phyloP scores from a whole-genome alignment of 37 sponge, comb jelly and placozoan genomes.

The Halisarca cf. caerulea region DNA sequence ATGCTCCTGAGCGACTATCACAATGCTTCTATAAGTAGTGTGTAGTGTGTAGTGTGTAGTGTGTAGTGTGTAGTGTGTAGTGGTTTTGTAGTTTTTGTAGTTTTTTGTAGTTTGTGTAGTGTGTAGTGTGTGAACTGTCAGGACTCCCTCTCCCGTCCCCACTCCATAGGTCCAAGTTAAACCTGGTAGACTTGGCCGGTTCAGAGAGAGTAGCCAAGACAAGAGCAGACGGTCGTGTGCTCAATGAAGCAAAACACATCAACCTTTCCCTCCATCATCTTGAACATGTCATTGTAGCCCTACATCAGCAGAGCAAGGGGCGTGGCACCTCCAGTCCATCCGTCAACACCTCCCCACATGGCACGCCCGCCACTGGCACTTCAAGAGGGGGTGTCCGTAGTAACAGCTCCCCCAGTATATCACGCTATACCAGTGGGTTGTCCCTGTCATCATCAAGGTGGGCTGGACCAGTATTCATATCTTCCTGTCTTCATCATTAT shows the following conservation, averaged over 20 bases:
- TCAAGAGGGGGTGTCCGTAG: not conserved
- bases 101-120: no score
- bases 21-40: no score
- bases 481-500: not conserved
- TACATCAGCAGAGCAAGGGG: conserved; percentile 62
- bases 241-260: conserved; percentile 87
- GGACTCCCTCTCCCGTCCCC: not conserved
- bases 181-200: conserved; percentile 91
- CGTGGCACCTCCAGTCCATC: not conserved
- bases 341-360: not conserved
- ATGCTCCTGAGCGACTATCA: no score
- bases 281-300: conserved; percentile 86
- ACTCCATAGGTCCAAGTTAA: conserved; percentile 74
- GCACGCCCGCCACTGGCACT: not conserved
- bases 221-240: conserved; percentile 59
- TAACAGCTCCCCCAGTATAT: not conserved
- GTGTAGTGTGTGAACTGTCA: not conserved
- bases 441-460: conserved; percentile 21
- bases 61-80: no score
- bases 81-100: no score
- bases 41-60: no score
- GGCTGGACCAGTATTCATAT: not conserved
- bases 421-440: not conserved
- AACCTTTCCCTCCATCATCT: conserved; percentile 88
- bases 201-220: conserved; percentile 91